Conservation (phyloP, 2,113 vertebrate genomes). For the Corythornis madagascariensis region DNA sequence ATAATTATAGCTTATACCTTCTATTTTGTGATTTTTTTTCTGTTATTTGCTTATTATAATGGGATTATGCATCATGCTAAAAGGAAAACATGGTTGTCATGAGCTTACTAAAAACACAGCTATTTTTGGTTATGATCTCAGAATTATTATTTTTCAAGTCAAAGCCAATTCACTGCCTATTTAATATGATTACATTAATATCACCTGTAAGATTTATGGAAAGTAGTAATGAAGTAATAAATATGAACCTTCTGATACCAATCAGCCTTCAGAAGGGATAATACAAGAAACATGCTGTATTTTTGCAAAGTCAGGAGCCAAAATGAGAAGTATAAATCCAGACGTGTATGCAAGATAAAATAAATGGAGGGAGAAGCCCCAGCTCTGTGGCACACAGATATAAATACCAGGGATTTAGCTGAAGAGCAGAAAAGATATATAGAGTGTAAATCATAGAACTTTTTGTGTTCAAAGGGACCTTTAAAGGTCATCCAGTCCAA, state of each 20-base stretch:
- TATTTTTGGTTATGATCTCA: constrained; percentile 25
- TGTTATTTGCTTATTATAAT: neutral
- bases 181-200: neutral
- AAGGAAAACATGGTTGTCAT: neutral
- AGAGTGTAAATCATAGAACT: neutral
- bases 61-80: neutral
- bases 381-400: neutral
- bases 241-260: neutral
- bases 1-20: constrained; percentile 31
- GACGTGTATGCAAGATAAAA: neutral
- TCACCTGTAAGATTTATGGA: constrained; percentile 5
- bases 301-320: neutral
- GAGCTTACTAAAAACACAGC: neutral
- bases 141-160: neutral
- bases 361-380: neutral
- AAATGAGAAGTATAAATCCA: neutral
- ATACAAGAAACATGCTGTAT: neutral
- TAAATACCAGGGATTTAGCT: neutral
- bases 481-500: neutral
- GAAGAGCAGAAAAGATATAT: neutral
- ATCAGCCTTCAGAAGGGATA: neutral
- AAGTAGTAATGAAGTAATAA: neutral
- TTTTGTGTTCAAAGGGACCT: neutral
- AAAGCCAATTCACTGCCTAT: neutral
- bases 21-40: neutral